These are phyloP conservation scores for Orientallactaga bullata DNA, from an alignment of 2,113 vertebrate genomes.

Conservation along the genomic window DNA sequence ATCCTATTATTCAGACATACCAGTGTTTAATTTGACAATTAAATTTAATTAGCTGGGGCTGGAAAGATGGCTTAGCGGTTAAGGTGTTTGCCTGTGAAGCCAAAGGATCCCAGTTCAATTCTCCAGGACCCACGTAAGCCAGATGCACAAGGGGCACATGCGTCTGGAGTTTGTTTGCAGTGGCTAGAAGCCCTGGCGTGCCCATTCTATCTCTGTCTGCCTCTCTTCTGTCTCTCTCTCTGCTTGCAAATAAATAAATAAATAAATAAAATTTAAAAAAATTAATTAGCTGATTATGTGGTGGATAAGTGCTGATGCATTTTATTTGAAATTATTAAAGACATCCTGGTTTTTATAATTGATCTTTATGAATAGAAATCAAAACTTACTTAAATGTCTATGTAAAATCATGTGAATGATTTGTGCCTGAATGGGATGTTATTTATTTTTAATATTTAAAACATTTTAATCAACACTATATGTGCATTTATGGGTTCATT, in stretches of 20 bases:
- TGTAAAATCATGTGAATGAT: conserved; percentile 35
- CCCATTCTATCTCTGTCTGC: too few relatives aligned
- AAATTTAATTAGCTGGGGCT: conserved; percentile 51
- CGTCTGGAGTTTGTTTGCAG: too few relatives aligned
- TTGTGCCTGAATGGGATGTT: neutral
- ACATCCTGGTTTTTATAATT: conserved; percentile 25
- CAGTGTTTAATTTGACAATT: conserved; percentile 53
- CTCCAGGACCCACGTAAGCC: too few relatives aligned
- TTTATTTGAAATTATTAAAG: conserved; percentile 62
- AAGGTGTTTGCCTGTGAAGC: too few relatives aligned
- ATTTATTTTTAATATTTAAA: neutral
- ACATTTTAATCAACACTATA: neutral
- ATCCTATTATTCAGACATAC: neutral
- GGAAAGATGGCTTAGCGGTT: too few relatives aligned
- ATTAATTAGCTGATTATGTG: conserved; percentile 58
- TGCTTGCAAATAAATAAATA: too few relatives aligned
- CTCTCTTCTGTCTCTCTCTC: too few relatives aligned
- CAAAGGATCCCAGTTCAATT: too few relatives aligned
- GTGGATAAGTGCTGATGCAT: conserved; percentile 15
- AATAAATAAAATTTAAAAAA: too few relatives aligned
- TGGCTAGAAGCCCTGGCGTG: too few relatives aligned
- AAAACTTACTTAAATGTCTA: conserved; percentile 7
- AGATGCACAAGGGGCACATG: too few relatives aligned
- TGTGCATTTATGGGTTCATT: neutral
- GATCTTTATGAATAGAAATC: conserved; percentile 38